A percentile compares a stretch with the other conserved stretches of the same genome.
phyloP scores from a whole-genome alignment of 2,797 vertebrate species.

The Phalloptychus januarius region DNA sequence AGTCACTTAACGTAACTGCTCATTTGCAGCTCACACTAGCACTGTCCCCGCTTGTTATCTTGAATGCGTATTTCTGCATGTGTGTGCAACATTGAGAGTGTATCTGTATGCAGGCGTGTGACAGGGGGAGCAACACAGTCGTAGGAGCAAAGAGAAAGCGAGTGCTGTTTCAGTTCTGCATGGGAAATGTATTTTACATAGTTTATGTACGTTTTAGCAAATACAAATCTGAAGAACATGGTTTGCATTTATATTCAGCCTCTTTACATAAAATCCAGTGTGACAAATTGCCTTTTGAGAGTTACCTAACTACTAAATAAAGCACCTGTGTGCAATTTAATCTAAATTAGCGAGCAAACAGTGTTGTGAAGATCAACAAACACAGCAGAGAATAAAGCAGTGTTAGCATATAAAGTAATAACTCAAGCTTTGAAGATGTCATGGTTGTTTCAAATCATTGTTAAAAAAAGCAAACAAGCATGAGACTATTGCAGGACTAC shows the following conservation, averaged over 20 bases:
- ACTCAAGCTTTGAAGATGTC: neutral
- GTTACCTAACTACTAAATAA: neutral
- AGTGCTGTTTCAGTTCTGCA: conserved; percentile 22
- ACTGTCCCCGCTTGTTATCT: conserved; percentile 75
- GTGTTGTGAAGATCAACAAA: neutral
- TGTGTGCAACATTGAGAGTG: conserved; percentile 31
- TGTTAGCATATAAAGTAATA: neutral
- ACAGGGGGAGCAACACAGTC: conserved; percentile 9
- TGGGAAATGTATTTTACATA: conserved; percentile 7
- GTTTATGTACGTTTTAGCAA: neutral
- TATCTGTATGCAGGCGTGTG: conserved; percentile 22
- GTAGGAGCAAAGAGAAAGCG: conserved; percentile 22
- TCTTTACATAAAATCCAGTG: neutral
- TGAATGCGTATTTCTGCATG: conserved; percentile 54
- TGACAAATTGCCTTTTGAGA: neutral
- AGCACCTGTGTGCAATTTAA: neutral
- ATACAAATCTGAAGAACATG: neutral
- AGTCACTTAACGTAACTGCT: conserved; percentile 84
- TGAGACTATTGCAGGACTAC: neutral
- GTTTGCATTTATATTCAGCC: neutral
- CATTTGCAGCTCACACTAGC: conserved; percentile 77
- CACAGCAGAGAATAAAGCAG: neutral
- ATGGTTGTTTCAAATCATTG: neutral
- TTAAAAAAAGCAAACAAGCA: neutral
- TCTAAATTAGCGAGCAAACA: neutral